Evolutionary conservation across 2,888 invertebrate genomes (phyloP).

Genomic region (Cinara cedri): DNA sequence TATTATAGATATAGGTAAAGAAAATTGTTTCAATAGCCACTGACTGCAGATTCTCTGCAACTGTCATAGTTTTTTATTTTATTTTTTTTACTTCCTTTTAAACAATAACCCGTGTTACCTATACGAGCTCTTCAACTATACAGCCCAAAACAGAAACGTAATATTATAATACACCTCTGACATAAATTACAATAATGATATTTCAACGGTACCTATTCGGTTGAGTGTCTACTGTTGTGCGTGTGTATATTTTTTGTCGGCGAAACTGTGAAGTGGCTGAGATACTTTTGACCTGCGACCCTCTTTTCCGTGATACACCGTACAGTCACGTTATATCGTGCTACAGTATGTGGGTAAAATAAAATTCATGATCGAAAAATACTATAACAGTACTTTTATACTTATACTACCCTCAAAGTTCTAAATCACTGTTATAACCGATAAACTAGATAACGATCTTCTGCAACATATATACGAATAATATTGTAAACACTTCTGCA

Average conservation of each 20-base stretch:
- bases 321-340: constrained; percentile 48
- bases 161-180: not conserved
- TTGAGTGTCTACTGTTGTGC: not conserved
- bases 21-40: too few relatives aligned
- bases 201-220: not conserved
- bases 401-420: too few relatives aligned
- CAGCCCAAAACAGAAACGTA: not conserved
- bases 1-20: too few relatives aligned
- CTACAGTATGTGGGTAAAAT: not conserved
- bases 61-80: not conserved
- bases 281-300: constrained; percentile 39
- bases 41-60: too few relatives aligned
- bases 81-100: not conserved
- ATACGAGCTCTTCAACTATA: not conserved
- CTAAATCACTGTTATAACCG: too few relatives aligned
- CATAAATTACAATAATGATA: not conserved
- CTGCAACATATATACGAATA: too few relatives aligned
- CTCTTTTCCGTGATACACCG: constrained; percentile 29
- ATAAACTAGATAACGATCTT: too few relatives aligned
- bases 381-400: not conserved
- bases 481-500: too few relatives aligned
- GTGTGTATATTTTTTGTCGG: not conserved
- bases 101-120: not conserved
- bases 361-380: constrained; percentile 26
- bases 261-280: constrained; percentile 28